Conservation (phyloP, 1,140 invertebrate genomes). For the Callitettix versicolor region DNA sequence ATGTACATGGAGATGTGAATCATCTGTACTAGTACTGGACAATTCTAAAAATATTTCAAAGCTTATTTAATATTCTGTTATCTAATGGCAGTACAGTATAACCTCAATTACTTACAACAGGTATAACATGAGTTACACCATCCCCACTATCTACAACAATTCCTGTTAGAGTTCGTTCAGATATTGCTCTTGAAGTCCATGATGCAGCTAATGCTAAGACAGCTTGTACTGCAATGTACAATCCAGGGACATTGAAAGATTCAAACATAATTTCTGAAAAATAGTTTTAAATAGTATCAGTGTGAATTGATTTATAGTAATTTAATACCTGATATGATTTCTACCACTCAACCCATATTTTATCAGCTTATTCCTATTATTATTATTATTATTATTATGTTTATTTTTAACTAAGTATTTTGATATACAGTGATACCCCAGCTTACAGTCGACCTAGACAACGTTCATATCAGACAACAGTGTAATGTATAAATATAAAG, state of each 20-base stretch:
- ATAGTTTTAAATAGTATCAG: not conserved
- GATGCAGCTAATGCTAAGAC: conserved; percentile 95
- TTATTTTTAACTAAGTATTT: no score
- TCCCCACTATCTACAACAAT: conserved; percentile 98
- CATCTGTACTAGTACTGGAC: no score
- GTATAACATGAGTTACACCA: conserved; percentile 99
- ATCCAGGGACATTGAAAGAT: conserved; percentile 97
- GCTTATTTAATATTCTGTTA: no score
- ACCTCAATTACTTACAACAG: conserved; percentile 75
- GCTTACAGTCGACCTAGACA: no score
- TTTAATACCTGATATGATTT: not conserved
- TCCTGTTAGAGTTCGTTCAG: conserved; percentile 88
- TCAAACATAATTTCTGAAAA: conserved; percentile 97
- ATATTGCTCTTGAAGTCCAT: conserved; percentile 82
- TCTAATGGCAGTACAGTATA: no score
- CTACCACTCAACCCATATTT: not conserved
- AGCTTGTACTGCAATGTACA: conserved; percentile 98
- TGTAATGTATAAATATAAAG: no score
- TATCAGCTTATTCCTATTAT: no score
- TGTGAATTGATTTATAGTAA: not conserved
- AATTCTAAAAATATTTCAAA: no score
- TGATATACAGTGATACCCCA: no score
- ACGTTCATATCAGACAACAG: no score
- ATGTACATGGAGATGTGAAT: no score
- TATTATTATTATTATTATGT: no score